Conservation (phyloP, 1,140 invertebrate genomes). For the Drosophila oshimai region DNA sequence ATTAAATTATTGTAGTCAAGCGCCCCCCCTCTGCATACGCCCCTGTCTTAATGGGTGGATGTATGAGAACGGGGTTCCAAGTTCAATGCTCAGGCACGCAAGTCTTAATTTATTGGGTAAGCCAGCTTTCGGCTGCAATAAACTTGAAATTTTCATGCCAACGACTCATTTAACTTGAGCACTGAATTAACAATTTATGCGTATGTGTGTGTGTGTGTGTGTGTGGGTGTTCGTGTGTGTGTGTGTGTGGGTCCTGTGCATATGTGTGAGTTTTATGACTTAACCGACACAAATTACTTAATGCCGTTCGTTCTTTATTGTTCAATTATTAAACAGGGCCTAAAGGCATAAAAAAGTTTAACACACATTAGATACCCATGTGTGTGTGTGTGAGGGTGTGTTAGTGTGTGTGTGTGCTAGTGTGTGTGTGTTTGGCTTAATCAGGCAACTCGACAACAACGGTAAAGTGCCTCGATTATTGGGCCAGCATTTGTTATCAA, state of each 20-base stretch:
- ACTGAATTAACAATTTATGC: slow-evolving; percentile 74
- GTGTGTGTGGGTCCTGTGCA: slow-evolving; percentile 5
- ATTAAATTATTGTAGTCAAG: background rate
- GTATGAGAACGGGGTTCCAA: background rate
- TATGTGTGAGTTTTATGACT: slow-evolving; percentile 60
- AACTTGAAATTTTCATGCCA: slow-evolving; percentile 74
- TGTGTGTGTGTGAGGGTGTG: slow-evolving; percentile 1
- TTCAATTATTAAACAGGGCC: slow-evolving; percentile 71
- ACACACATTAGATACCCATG: slow-evolving; percentile 43
- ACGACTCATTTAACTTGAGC: slow-evolving; percentile 75
- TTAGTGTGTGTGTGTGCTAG: background rate
- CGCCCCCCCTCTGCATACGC: background rate
- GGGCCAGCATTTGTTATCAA: slow-evolving; percentile 70
- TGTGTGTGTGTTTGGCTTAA: slow-evolving; percentile 31
- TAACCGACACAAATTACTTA: slow-evolving; percentile 74
- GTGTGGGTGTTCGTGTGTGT: background rate
- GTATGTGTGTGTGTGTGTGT: background rate
- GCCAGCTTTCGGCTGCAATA: slow-evolving; percentile 43
- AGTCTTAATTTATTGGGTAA: slow-evolving; percentile 44
- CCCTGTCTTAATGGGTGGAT: background rate
- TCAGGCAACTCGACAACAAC: slow-evolving; percentile 34
- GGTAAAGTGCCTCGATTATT: slow-evolving; percentile 60
- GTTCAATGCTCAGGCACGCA: slow-evolving; percentile 33
- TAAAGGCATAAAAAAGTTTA: slow-evolving; percentile 57
- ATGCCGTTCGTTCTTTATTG: slow-evolving; percentile 70